Base-by-base conservation (phyloP, 2,888 invertebrate species). In the Diarsia mendica region DNA sequence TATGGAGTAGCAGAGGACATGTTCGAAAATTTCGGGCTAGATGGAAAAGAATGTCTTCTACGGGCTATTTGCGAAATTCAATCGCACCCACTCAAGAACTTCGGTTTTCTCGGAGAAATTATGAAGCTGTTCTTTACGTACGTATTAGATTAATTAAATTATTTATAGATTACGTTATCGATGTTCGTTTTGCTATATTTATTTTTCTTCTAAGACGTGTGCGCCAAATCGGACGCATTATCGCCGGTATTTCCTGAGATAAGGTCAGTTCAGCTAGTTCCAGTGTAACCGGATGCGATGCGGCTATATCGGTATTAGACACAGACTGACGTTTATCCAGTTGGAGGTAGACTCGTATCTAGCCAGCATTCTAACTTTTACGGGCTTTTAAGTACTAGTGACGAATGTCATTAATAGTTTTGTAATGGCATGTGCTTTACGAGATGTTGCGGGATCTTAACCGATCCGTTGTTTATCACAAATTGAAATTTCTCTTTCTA, bases 31-130 rank as follows among this genome's bases (percentile, higher is more conserved):
- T 98, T 98, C 82, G 98, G 98, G 0, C 94, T 98, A 94, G 97
- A 98, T 83, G 98, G 98, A 44, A 98, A 97, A 89, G 98, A 98
- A 5, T 98, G 98, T 90, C 93, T 98, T 1, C 94, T 98, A 67
- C 96, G 98, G 82, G 98, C 98, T 1, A 98, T 98, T 80, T 98
- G 98, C 89, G 98, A 98, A 94, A 97, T 98, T 61, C 98, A 98
- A 89, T 98, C 98, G 0, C 97, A 98, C 89, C 98, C 98, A 0
- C 93, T 98, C 80, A 97, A 97, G 67, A 98, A 98, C 88, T 98
- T 98, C 87, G 98, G 98, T 9, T 97, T 98, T 68, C 92, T 98
- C 63, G 98, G 98, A 0, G 98, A 98, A 96, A 97, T 98, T 89
- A 96, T 98, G 85, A 98, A 98, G 90, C 92, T 98, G 10, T 98